phyloP scores from a whole-genome alignment of 2,797 vertebrate species.

The Delichon dasypus region DNA sequence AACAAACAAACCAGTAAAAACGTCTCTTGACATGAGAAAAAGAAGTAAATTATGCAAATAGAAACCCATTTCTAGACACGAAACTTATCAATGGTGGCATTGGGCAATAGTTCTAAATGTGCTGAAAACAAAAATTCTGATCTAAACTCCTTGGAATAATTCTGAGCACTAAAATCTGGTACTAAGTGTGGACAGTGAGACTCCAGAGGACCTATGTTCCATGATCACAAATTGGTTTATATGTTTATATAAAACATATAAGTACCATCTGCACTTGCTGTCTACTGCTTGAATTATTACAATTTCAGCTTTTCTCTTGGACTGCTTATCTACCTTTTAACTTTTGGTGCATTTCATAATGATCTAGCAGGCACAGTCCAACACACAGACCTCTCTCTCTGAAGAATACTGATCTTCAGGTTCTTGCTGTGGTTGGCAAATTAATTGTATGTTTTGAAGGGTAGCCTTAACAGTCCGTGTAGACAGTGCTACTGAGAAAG shows the following conservation, averaged over 20 bases:
- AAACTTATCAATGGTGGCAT: background rate
- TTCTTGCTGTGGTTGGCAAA: background rate
- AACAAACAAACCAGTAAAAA: background rate
- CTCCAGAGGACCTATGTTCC: background rate
- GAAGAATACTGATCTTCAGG: background rate
- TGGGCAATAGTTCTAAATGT: background rate
- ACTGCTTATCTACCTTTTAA: background rate
- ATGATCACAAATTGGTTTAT: background rate
- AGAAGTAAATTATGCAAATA: background rate
- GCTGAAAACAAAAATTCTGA: background rate
- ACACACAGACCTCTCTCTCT: background rate
- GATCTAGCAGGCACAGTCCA: background rate
- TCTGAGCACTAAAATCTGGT: background rate
- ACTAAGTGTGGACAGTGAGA: background rate
- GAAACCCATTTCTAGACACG: background rate
- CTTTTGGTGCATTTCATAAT: background rate
- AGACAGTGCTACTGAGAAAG: background rate
- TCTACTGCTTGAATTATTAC: background rate
- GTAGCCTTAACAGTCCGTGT: background rate
- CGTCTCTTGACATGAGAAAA: background rate
- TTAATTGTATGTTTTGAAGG: constrained; percentile 10
- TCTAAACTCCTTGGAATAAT: background rate
- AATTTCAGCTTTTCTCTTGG: background rate
- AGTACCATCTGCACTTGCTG: rapidly evolving
- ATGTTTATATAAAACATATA: background rate